Percentiles rank a stretch among this genome's conserved stretches.
Conservation (phyloP, 2,888 invertebrate species). For the Scelioninae gen. 1 region DNA sequence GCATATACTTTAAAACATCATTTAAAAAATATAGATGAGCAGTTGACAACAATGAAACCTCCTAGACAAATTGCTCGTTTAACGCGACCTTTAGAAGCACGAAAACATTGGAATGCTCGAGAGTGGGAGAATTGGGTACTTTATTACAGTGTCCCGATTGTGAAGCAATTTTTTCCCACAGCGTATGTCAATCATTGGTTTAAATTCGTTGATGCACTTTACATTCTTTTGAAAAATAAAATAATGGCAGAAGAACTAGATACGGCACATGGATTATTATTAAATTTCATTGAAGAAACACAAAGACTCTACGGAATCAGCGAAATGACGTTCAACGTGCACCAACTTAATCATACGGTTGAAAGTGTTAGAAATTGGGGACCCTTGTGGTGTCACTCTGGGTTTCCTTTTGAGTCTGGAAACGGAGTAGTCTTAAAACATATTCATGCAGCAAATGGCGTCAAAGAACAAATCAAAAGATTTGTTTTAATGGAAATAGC, state of each 20-base stretch:
- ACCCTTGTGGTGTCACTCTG: no score
- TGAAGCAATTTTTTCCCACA: background rate
- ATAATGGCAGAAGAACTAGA: background rate
- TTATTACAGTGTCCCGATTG: slow-evolving; percentile 34
- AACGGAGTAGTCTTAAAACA: no score
- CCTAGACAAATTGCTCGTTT: slow-evolving; percentile 30
- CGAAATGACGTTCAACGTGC: no score
- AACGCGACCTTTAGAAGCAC: slow-evolving; percentile 25
- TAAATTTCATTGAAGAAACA: slow-evolving; percentile 14
- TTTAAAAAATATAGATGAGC: slow-evolving; percentile 3
- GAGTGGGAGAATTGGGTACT: slow-evolving; percentile 31
- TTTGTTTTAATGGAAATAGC: no score
- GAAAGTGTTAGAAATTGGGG: no score
- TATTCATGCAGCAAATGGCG: no score
- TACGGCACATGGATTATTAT: background rate
- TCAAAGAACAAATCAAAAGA: no score
- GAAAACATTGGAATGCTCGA: slow-evolving; percentile 41
- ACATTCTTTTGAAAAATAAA: background rate
- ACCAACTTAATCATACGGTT: no score
- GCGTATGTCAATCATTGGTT: slow-evolving; percentile 4
- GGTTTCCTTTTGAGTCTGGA: no score
- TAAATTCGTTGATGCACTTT: background rate
- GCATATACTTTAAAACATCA: slow-evolving; percentile 3
- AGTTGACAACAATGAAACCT: slow-evolving; percentile 20
- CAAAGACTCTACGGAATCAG: background rate